These are phyloP conservation scores for Oreochromis tanganicae DNA, from an alignment of 2,113 vertebrate species.

Conservation along the genomic window DNA sequence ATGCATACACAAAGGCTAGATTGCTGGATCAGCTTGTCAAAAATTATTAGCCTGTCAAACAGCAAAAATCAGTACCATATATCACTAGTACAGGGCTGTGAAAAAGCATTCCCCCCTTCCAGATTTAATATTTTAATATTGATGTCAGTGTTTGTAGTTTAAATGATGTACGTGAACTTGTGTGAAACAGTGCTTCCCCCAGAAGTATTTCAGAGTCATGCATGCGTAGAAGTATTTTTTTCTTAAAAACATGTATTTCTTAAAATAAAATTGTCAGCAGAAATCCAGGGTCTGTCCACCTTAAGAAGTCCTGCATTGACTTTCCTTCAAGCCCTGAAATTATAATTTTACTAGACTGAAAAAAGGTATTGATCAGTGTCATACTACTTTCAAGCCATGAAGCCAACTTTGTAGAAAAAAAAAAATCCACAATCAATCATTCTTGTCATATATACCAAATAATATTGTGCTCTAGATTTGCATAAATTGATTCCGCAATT, in stretches of 20 bases:
- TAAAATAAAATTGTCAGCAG: neutral
- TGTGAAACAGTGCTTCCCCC: neutral
- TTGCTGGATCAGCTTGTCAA: rapidly evolving
- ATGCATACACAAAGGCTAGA: neutral
- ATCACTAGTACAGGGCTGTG: neutral
- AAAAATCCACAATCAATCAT: neutral
- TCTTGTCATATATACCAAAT: neutral
- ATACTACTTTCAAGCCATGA: neutral
- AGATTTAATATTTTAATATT: neutral
- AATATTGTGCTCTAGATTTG: neutral
- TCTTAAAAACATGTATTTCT: neutral
- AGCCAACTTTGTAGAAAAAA: neutral
- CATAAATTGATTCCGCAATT: neutral
- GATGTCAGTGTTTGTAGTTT: neutral
- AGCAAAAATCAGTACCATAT: rapidly evolving
- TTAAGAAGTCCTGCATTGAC: neutral
- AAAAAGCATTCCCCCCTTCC: neutral
- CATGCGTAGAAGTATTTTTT: rapidly evolving
- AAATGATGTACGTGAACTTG: neutral
- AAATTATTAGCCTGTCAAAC: neutral
- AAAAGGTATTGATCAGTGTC: neutral
- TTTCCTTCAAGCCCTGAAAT: neutral
- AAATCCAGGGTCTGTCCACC: neutral
- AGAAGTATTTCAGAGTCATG: neutral
- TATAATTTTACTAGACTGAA: neutral